Percentiles rank a stretch among this genome's conserved stretches.
phyloP scores from a whole-genome alignment of 2,888 invertebrate genomes.

The Seladonia tumulorum region DNA sequence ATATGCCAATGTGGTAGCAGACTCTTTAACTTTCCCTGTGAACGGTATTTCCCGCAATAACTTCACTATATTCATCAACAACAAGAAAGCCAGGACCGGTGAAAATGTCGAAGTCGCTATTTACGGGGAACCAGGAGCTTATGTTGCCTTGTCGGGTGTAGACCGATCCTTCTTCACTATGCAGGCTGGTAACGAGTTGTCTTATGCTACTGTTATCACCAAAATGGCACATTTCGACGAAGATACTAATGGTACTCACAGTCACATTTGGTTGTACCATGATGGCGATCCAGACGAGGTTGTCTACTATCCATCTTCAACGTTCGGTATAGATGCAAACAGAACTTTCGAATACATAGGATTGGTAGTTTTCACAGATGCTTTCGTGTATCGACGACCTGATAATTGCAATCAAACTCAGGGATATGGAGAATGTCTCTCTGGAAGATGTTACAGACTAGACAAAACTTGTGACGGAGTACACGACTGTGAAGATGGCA shows the following conservation, averaged over 20 bases:
- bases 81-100: conserved; percentile 96
- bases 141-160: conserved; percentile 95
- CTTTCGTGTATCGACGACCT: conserved; percentile 89
- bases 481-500: conserved; percentile 93
- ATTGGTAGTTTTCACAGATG: conserved; percentile 95
- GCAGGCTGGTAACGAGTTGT: conserved; percentile 96
- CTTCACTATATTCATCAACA: conserved; percentile 94
- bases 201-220: conserved; percentile 93
- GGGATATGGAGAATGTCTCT: conserved; percentile 92
- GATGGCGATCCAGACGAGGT: conserved; percentile 93
- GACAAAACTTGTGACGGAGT: conserved; percentile 92
- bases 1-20: conserved; percentile 94
- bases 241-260: conserved; percentile 92
- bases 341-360: conserved; percentile 96
- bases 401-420: conserved; percentile 89
- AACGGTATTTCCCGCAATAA: conserved; percentile 97
- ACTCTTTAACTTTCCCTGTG: conserved; percentile 98
- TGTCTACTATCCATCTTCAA: conserved; percentile 94
- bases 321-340: conserved; percentile 97
- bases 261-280: conserved; percentile 93
- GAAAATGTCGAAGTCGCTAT: conserved; percentile 97
- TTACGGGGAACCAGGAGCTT: conserved; percentile 96
- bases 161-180: conserved; percentile 95
- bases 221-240: conserved; percentile 96
- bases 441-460: conserved; percentile 91